Evolutionary conservation across 2,797 vertebrate species (phyloP).

Genomic region (Lutjanus argentimaculatus): DNA sequence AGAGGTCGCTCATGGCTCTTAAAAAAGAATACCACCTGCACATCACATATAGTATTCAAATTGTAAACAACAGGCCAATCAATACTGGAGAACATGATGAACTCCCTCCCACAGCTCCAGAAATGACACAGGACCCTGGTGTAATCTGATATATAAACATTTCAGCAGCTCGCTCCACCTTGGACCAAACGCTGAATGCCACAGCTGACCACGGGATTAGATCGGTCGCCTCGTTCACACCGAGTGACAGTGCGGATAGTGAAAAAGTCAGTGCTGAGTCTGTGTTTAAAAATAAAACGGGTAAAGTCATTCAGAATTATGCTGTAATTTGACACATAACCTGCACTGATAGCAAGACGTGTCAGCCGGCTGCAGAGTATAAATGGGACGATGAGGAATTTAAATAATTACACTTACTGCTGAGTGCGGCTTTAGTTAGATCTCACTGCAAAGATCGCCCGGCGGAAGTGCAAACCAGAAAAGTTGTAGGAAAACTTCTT

Average conservation of each 20-base stretch:
- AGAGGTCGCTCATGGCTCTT: conserved; percentile 5
- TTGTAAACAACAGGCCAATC: conserved; percentile 41
- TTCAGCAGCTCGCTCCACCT: conserved; percentile 32
- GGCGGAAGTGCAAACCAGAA: conserved; percentile 7
- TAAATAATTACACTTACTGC: conserved; percentile 38
- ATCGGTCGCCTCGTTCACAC: conserved; percentile 5
- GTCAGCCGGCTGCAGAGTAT: conserved; percentile 17
- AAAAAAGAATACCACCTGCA: conserved; percentile 23
- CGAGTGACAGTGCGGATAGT: conserved; percentile 46
- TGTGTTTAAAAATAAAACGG: conserved; percentile 54
- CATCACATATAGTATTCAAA: conserved; percentile 44
- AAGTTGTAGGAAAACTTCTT: neutral
- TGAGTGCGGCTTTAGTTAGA: conserved; percentile 30
- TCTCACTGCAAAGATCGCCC: conserved; percentile 5
- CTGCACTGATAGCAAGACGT: conserved; percentile 8
- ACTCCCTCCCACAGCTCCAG: conserved; percentile 16
- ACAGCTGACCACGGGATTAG: conserved; percentile 39
- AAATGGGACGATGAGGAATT: conserved; percentile 26
- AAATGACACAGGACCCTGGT: conserved; percentile 30
- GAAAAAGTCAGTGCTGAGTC: conserved; percentile 58
- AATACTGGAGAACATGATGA: conserved; percentile 38
- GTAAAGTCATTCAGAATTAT: conserved; percentile 63
- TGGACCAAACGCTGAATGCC: conserved; percentile 41
- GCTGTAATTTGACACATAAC: conserved; percentile 63
- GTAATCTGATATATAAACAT: conserved; percentile 49